Evolutionary conservation across 2,113 vertebrate species (phyloP), one percentile per base, ranked within the genome.

Genomic region (Etheostoma spectabile): DNA sequence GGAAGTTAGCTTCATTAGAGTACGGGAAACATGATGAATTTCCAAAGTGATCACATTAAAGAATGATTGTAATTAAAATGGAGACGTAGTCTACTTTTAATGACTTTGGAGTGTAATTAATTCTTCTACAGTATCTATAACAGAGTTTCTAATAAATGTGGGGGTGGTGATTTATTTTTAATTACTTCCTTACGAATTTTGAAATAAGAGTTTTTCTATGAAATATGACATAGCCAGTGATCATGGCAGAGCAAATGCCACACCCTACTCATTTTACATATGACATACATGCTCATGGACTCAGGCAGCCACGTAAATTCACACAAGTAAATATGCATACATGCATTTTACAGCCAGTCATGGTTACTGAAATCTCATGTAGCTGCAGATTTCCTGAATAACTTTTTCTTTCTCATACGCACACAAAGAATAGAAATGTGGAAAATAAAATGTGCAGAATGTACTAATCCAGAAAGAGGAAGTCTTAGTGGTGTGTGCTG

Each of bases 81-180:
- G 79, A 85, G 85, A 90, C 66, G 52, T 80, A 79, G 79, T 89
- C 80, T 89, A 86, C 85, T 93, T 93, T 93, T 93, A 93, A 94
- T 92, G 93, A 89, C 87, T 93, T 91, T 72, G 82, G 79, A 85
- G 85, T 51, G 76, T 89, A 86, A 93, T 94, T 91, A 93, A 93
- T 93, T 89, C 76, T 79, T 84, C 81, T 56, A 33, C 88, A 75
- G 78, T 92, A 93, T 93, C 92, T 90, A 30, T 63, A 88, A 70
- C 77, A 22, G 70, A 84, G 81, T 88, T 92, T 86, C 72, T 89
- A 91, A 91, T 90, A 92, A 91, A 93, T 91, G 91, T 88, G 87
- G 78, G 85, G 87, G 87, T 73, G 86, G 87, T 91, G 90, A 92
- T 94, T 92, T 88, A 88, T 91, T 83, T 88, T 92, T 91, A 92